Base-by-base conservation (phyloP, 2,888 invertebrate genomes). In the Unio pictorum region DNA sequence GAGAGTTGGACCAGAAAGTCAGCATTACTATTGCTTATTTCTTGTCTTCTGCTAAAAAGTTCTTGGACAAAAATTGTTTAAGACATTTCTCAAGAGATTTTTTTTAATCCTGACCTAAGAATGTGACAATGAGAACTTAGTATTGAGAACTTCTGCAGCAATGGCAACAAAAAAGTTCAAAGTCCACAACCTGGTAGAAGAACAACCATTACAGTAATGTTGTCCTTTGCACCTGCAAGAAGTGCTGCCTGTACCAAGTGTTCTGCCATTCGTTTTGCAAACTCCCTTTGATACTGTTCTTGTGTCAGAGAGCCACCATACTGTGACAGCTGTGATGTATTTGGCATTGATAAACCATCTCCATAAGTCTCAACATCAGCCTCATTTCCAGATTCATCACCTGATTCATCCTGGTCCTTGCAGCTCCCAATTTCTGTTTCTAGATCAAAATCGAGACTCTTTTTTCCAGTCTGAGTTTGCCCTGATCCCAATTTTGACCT, bases 181-280 rank as follows among this genome's bases (percentile, higher is more conserved):
- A 88, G 55, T 17, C 85, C 85, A 81, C 83, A 82, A 1, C 86
- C 89, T 28, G 87, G 86, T 28, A 89, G 70, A 26, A 89, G 69
- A 2, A 87, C 71, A 15, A 89, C 83, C 83, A 86, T 86, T 5
- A 80, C 88, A 15, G 89, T 85, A 15, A 88, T 80, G 73, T 89
- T 89, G 68, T 88, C 86, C 58, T 80, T 85, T 20, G 88, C 82
- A 1, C 88, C 89, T 6, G 88, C 89, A 62, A 89, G 68, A 34
- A 89, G 69, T 0, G 89, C 87, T 8, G 89, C 89, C 71, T 89
- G 88, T 0, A 85, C 84, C 28, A 89, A 73, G 61, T 86, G 76
- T 72, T 87, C 86, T 3, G 89, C 82, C 86, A 89, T 85, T 2
- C 69, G 69, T 64, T 81, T 80, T 0, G 88, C 86, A 55, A 86